These are phyloP conservation scores for Pedicia rivosa DNA, from an alignment of 2,888 invertebrate species.

Conservation along the genomic window DNA sequence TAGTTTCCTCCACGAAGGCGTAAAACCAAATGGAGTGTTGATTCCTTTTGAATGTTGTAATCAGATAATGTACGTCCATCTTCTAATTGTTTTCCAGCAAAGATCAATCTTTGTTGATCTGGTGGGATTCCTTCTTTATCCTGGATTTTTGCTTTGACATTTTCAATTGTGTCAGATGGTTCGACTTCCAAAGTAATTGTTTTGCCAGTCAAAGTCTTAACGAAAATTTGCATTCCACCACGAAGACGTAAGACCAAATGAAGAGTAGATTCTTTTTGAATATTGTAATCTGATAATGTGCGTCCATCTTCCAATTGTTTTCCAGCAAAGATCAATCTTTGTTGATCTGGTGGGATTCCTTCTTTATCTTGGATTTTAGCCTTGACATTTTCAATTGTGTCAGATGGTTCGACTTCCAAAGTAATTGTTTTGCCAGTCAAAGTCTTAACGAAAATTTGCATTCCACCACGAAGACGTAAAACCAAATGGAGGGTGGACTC, in stretches of 20 bases:
- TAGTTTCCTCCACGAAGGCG: slow-evolving; percentile 1
- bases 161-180: slow-evolving; percentile 85
- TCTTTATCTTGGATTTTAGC: slow-evolving; percentile 85
- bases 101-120: slow-evolving; percentile 77
- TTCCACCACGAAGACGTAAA: slow-evolving; percentile 82
- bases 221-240: slow-evolving; percentile 69
- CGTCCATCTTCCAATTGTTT: slow-evolving; percentile 91
- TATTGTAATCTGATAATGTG: slow-evolving; percentile 83
- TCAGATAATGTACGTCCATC: slow-evolving; percentile 86
- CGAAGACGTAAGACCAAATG: slow-evolving; percentile 87
- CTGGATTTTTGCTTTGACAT: slow-evolving; percentile 87
- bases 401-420: slow-evolving; percentile 81
- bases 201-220: slow-evolving; percentile 86
- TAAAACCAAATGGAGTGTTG: slow-evolving; percentile 1
- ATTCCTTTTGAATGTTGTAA: slow-evolving; percentile 32
- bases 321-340: slow-evolving; percentile 81
- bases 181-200: slow-evolving; percentile 87
- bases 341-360: slow-evolving; percentile 82
- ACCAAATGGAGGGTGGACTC: slow-evolving; percentile 83
- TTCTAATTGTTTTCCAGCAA: slow-evolving; percentile 87
- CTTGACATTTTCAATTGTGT: slow-evolving; percentile 91
- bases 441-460: slow-evolving; percentile 97
- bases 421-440: slow-evolving; percentile 88
- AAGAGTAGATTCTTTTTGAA: slow-evolving; percentile 89
- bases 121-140: slow-evolving; percentile 86